Percentiles rank a stretch among this genome's conserved stretches.
Conservation (phyloP, 2,797 vertebrate species). For the Sebastes alutus region DNA sequence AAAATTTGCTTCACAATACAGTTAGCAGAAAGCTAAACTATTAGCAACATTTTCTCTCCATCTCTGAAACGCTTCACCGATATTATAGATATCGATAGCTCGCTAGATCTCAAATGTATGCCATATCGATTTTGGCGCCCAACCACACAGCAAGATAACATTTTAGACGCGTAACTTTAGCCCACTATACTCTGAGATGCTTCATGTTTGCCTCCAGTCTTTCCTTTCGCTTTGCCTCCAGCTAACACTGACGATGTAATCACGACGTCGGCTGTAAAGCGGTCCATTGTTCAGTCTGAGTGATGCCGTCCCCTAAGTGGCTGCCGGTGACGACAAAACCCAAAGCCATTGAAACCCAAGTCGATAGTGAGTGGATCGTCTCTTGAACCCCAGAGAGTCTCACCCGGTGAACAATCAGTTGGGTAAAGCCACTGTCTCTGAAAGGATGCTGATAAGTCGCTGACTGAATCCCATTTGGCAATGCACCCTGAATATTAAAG, state of each 20-base stretch:
- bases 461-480: background rate
- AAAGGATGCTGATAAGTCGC: background rate
- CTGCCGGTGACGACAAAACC: background rate
- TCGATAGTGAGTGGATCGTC: background rate
- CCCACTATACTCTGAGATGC: too few relatives aligned
- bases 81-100: too few relatives aligned
- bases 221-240: too few relatives aligned
- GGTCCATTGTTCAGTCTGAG: conserved; percentile 8
- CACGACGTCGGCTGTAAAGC: background rate
- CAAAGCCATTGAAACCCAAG: conserved; percentile 1
- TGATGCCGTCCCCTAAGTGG: background rate
- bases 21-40: too few relatives aligned
- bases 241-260: background rate
- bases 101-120: too few relatives aligned
- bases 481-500: background rate
- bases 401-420: background rate
- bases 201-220: too few relatives aligned
- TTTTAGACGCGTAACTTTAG: too few relatives aligned
- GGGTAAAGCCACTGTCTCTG: background rate
- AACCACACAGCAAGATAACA: too few relatives aligned
- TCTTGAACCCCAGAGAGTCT: background rate
- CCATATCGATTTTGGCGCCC: too few relatives aligned
- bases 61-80: too few relatives aligned
- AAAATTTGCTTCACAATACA: too few relatives aligned
- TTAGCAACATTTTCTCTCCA: too few relatives aligned